Evolutionary conservation across 2,888 invertebrate species (phyloP), one percentile per base, ranked within the genome.

Genomic region (Drymonia ruficornis): DNA sequence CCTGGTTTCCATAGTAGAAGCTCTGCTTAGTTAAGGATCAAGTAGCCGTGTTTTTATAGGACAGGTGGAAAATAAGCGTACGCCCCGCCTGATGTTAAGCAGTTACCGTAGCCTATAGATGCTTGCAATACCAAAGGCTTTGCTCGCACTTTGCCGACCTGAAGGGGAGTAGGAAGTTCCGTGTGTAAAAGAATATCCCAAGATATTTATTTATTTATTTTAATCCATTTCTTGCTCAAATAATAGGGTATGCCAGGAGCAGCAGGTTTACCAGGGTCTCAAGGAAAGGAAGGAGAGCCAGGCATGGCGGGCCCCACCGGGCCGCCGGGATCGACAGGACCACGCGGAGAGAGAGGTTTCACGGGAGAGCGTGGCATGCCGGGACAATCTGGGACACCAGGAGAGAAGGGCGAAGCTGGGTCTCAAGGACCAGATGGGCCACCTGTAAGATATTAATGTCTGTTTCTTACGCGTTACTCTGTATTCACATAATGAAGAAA

Each of bases 261-360:
- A 38, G 93, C 95, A 34, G 97, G 97, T 1, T 94, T 94, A 74
- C 94, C 96, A 2, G 97, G 97, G 0, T 80, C 94, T 8, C 93
- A 96, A 1, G 97, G 97, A n/a, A 97, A 97, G 84, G 96, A 97
- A 80, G 97, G 97, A 2, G 96, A 96, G 75, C 84, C 94, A 1
- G 97, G 97, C 0, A 77, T 95, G 12, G 95, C 95, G 51, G 97
- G 97, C 1, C 93, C 94, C 1, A 83, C 91, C 1, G 96, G 95
- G 0, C 91, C 93, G 0, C 86, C 94, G 0, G 96, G 96, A 0
- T 83, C 92, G 0, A 81, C 92, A 1, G 96, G 96, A 11, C 93
- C 94, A 2, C 89, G 95, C 29, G 96, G 96, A 0, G 94, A 94
- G 67, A 83, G 94, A 77, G 97, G 97, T 3, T 96, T 95, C 77